Evolutionary conservation across 1,140 invertebrate species (phyloP), one percentile per base, ranked within the genome.

Genomic region (Hyposmocoma kahamanoa): DNA sequence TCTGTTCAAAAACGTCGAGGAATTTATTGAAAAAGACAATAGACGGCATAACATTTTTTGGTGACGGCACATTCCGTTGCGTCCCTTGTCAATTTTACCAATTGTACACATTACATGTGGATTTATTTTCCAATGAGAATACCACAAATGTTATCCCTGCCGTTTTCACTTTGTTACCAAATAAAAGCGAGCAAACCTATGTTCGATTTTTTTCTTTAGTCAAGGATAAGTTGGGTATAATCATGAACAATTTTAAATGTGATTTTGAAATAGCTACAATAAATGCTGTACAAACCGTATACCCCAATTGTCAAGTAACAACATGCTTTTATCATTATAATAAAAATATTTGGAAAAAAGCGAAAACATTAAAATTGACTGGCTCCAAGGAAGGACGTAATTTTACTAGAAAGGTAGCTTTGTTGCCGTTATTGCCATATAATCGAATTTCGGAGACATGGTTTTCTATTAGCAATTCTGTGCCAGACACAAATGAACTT

Each of bases 281-380:
- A 5, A 59, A 59, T 41, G 52, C 45, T 22, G 36, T 55, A n/a
- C 18, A 9, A n/a, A 22, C 13, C 11, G 47, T 56, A 22, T 60
- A 39, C 43, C 49, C 53, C 8, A n/a, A 53, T 2, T 28, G 26
- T 17, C 10, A 17, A 30, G 18, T 60, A 5, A 56, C 24, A 15
- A 53, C 53, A 17, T 60, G 58, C 21, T 60, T 38, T 38, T 32
- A 47, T 9, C 58, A 60, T 41, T 60, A 21, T 21, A 45, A 56
- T 22, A 28, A 53, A 6, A 42, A 53, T 10, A 34, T 60, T 3
- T 53, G 50, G 53, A 53, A 48, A 24, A 20, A 34, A 11, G 11
- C 28, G 2, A 20, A 46, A 34, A 32, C 32, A 22, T 4, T 20
- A 19, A 32, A 32, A n/a, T 10, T 46, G 5, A 32, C 20, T 17